Evolutionary conservation across 2,113 vertebrate genomes (phyloP).

Genomic region (Conger conger): DNA sequence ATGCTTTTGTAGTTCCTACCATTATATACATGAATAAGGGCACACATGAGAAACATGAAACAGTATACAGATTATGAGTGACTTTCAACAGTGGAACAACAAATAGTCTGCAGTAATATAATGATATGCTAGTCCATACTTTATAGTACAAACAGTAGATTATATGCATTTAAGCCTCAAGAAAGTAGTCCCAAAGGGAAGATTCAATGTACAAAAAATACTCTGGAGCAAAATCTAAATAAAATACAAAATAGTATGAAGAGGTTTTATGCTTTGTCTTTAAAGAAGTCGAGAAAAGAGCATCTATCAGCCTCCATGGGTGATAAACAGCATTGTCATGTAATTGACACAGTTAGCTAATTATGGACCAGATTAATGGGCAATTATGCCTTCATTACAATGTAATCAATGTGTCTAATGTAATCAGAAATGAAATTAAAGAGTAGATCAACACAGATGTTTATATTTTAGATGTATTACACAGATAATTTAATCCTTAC

Average conservation of each 20-base stretch:
- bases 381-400: slow-evolving; percentile 12
- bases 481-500: neutral
- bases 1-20: neutral
- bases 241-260: neutral
- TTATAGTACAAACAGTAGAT: neutral
- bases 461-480: neutral
- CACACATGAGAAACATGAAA: neutral
- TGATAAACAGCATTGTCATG: neutral
- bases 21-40: neutral
- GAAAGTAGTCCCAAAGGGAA: neutral
- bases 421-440: slow-evolving; percentile 15
- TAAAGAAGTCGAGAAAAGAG: neutral
- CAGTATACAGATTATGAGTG: neutral
- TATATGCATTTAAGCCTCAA: neutral
- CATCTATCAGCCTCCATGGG: neutral
- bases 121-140: neutral
- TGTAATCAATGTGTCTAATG: slow-evolving; percentile 13
- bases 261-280: neutral
- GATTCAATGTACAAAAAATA: neutral
- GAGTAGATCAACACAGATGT: slow-evolving; percentile 18
- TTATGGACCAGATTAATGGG: neutral
- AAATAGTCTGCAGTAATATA: neutral
- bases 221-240: neutral
- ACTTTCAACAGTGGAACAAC: neutral
- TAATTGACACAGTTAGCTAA: slow-evolving; percentile 11